Percentiles rank a stretch among this genome's conserved stretches.
These are phyloP conservation scores for Philopotamus ludificatus DNA, from an alignment of 1,140 invertebrate genomes.

Conservation along the genomic window DNA sequence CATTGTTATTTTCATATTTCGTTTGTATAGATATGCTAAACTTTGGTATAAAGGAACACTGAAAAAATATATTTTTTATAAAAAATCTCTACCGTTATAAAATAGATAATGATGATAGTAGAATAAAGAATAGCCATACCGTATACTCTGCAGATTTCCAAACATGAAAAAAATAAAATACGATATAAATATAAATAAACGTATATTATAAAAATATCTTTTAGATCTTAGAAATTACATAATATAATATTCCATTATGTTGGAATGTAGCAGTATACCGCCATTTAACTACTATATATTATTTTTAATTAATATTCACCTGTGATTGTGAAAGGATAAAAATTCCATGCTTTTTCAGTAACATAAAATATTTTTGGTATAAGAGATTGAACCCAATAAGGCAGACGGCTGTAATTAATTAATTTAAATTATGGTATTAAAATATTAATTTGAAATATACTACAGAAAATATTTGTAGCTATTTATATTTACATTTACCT, in stretches of 20 bases:
- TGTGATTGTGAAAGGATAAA: constrained; percentile 90
- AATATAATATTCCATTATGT: too few relatives aligned
- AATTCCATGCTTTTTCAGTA: constrained; percentile 94
- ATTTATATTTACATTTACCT: constrained; percentile 60
- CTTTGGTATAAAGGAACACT: constrained; percentile 92
- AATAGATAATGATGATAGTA: neutral
- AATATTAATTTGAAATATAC: constrained; percentile 26
- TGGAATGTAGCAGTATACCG: too few relatives aligned
- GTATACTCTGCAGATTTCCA: constrained; percentile 59
- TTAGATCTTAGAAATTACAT: constrained; percentile 4
- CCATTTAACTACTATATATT: too few relatives aligned
- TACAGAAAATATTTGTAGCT: neutral
- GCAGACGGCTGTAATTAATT: constrained; percentile 71
- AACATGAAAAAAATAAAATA: constrained; percentile 44
- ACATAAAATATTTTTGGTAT: constrained; percentile 90
- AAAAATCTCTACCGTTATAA: constrained; percentile 1
- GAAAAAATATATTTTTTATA: constrained; percentile 48
- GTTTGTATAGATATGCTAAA: constrained; percentile 86
- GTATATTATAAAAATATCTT: constrained; percentile 21
- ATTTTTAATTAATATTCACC: constrained; percentile 58
- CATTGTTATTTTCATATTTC: constrained; percentile 87
- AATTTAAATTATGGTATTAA: constrained; percentile 13
- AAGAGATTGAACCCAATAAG: constrained; percentile 84
- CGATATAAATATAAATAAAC: neutral
- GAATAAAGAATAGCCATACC: constrained; percentile 49